Percentiles rank a stretch among this genome's conserved stretches.
Conservation (phyloP, 1,140 invertebrate species). For the Adoxophyes honmai region DNA sequence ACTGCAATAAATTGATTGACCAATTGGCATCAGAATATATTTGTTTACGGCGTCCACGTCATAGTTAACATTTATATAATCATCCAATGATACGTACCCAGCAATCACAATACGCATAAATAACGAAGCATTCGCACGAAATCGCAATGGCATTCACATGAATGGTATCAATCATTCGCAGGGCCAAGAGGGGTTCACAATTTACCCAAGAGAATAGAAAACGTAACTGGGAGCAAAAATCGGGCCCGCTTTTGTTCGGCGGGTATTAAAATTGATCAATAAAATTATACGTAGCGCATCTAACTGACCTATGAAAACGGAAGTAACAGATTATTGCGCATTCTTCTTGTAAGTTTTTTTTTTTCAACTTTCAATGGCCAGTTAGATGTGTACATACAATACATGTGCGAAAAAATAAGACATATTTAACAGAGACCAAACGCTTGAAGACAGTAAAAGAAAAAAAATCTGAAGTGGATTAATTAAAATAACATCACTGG, state of each 20-base stretch:
- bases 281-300: too few species aligned
- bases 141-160: conserved; percentile 46
- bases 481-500: too few species aligned
- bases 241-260: neutral
- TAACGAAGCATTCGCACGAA: conserved; percentile 46
- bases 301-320: too few species aligned
- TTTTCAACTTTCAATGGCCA: too few species aligned
- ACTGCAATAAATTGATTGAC: too few species aligned
- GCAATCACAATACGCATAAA: conserved; percentile 21
- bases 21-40: too few species aligned
- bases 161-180: conserved; percentile 58
- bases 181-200: conserved; percentile 39
- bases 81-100: conserved; percentile 19
- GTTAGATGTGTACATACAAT: too few species aligned
- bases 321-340: neutral
- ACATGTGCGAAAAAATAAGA: too few species aligned
- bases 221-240: conserved; percentile 2
- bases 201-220: conserved; percentile 25
- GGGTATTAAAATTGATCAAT: neutral
- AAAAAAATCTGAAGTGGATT: too few species aligned
- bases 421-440: neutral
- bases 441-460: too few species aligned
- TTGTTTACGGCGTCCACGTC: too few species aligned
- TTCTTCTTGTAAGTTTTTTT: too few species aligned
- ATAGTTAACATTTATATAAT: conserved; percentile 9